A percentile compares a stretch with the other conserved stretches of the same genome.
Conservation (phyloP, 2,888 invertebrate species). For the Drosophila gaucha region DNA sequence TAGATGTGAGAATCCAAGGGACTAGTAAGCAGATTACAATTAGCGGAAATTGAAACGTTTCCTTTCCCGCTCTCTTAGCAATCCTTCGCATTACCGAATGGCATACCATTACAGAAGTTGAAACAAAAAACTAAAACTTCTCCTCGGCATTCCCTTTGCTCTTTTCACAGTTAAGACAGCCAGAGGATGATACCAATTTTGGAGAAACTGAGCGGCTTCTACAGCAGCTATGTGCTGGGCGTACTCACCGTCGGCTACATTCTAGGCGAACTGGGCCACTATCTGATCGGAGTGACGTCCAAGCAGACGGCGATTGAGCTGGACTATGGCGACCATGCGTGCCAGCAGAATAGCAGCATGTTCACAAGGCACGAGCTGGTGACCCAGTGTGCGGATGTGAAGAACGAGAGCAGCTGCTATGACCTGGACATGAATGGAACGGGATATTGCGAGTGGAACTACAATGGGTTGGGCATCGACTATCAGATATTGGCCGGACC, state of each 20-base stretch:
- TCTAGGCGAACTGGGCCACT: constrained; percentile 94
- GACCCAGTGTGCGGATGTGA: constrained; percentile 86
- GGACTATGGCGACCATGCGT: constrained; percentile 94
- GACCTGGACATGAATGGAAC: constrained; percentile 89
- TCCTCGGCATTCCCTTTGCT: neutral
- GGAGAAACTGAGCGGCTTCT: constrained; percentile 88
- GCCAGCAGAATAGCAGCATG: constrained; percentile 90
- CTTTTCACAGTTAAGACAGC: constrained; percentile 2
- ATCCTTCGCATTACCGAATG: too few species aligned
- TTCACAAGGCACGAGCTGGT: constrained; percentile 86
- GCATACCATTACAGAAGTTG: too few species aligned
- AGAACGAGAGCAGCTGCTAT: constrained; percentile 88
- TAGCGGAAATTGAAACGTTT: too few species aligned
- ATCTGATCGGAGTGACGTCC: constrained; percentile 94
- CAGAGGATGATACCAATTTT: constrained; percentile 79
- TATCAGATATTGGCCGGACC: constrained; percentile 97
- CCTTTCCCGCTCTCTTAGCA: too few species aligned
- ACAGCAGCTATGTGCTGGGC: constrained; percentile 92
- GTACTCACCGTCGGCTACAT: constrained; percentile 93
- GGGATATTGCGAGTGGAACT: constrained; percentile 95
- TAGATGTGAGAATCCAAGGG: too few species aligned
- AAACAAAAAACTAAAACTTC: too few species aligned
- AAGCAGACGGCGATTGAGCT: constrained; percentile 93
- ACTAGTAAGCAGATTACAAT: too few species aligned
- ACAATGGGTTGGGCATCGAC: constrained; percentile 95